Conservation (phyloP, 1,140 invertebrate species). For the Cepaea nemoralis region DNA sequence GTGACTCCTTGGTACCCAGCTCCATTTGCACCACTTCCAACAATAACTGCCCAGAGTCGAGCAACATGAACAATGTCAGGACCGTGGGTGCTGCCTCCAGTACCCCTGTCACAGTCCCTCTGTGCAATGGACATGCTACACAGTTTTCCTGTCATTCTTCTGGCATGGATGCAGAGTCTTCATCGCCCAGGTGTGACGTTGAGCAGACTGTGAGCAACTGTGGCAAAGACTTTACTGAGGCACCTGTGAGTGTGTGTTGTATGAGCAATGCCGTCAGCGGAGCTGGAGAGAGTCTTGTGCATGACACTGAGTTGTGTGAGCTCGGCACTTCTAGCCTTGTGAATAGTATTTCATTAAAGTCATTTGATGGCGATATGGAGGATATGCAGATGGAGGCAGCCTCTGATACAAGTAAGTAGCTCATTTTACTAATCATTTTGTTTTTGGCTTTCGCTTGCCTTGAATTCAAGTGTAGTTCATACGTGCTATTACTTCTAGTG, state of each 20-base stretch:
- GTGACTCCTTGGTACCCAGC: neutral
- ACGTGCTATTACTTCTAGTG: too few species aligned
- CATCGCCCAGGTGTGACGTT: neutral
- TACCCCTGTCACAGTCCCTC: neutral
- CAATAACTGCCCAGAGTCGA: neutral
- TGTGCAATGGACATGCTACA: slow-evolving; percentile 35
- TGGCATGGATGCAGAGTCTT: neutral
- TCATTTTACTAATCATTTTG: too few species aligned
- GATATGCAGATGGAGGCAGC: slow-evolving; percentile 39
- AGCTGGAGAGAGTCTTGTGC: slow-evolving; percentile 29
- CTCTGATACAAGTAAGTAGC: slow-evolving; percentile 25
- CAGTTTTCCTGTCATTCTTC: slow-evolving; percentile 24
- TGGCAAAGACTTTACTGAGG: neutral
- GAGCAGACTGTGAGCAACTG: neutral
- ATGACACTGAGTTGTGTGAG: slow-evolving; percentile 14
- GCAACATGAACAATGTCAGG: neutral
- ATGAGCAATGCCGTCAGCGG: slow-evolving; percentile 25
- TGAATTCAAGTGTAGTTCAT: too few species aligned
- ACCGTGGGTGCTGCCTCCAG: neutral
- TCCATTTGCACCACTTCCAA: neutral
- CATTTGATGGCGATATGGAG: slow-evolving; percentile 43
- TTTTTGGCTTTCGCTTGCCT: too few species aligned
- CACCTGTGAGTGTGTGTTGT: slow-evolving; percentile 20
- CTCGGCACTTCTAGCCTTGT: slow-evolving; percentile 18
- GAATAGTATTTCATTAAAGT: slow-evolving; percentile 41